phyloP scores from a whole-genome alignment of 2,888 invertebrate genomes.

The Brachylomia viminalis region DNA sequence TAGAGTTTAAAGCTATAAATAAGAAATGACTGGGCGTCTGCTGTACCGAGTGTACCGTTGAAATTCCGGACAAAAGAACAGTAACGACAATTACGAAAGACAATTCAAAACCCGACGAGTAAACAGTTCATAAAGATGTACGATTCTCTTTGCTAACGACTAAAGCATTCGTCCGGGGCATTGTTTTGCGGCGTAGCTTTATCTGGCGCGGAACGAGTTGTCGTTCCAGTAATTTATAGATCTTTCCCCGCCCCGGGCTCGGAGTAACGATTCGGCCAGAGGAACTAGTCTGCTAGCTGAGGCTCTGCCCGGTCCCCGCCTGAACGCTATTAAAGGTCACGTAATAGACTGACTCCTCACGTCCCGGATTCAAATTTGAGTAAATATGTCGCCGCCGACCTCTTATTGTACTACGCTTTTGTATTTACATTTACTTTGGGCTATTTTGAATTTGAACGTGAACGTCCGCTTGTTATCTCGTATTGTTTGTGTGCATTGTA shows the following conservation, averaged over 20 bases:
- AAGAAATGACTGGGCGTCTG: constrained; percentile 62
- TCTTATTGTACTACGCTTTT: constrained; percentile 80
- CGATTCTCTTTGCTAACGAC: constrained; percentile 84
- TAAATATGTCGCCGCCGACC: constrained; percentile 82
- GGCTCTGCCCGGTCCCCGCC: constrained; percentile 71
- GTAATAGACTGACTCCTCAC: constrained; percentile 85
- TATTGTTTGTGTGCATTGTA: constrained; percentile 73
- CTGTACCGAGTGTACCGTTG: constrained; percentile 54
- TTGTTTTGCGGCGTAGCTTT: constrained; percentile 89
- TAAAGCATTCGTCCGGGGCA: constrained; percentile 85
- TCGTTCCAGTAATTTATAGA: constrained; percentile 89
- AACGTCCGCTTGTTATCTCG: constrained; percentile 75
- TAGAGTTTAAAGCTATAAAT: constrained; percentile 66
- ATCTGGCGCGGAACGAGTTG: constrained; percentile 89
- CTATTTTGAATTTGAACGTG: constrained; percentile 78
- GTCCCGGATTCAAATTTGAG: constrained; percentile 86
- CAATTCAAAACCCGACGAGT: constrained; percentile 79
- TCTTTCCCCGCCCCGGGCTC: constrained; percentile 86
- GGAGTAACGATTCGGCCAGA: constrained; percentile 81
- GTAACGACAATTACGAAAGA: constrained; percentile 73
- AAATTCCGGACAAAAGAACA: constrained; percentile 72
- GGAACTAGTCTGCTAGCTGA: constrained; percentile 75
- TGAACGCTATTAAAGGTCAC: constrained; percentile 87
- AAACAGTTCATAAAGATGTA: constrained; percentile 87
- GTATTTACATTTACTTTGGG: constrained; percentile 80